Base-by-base conservation (phyloP, 2,113 vertebrate genomes). In the Hiodon tergisus region DNA sequence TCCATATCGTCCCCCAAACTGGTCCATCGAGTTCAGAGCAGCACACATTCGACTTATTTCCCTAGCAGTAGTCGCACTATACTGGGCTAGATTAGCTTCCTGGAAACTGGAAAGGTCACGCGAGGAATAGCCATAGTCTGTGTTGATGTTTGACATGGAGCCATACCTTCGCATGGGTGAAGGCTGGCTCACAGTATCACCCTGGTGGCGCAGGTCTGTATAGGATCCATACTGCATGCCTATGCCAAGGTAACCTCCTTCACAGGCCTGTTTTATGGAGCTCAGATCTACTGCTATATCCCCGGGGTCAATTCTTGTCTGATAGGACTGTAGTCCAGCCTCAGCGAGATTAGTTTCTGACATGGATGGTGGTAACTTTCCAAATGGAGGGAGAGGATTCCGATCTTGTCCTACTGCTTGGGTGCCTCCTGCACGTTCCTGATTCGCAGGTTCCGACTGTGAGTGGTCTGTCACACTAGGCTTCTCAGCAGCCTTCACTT, bases 41-140 rank as follows among this genome's bases (percentile, higher is more conserved):
- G 97, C 95, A n/a, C 97, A 99, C 97, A 99, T 98, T 17, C 96
- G 91, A 84, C 96, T 99, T 79, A 99, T 98, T 87, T 99, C 97
- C 0, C 95, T 94, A 0, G 97, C 96, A 0, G 97, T 98, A 70
- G 96, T 99, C 70, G 96, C 95, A 67, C 97, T 99, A 80, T 99
- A 99, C 78, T 98, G 96, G 73, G 96, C 97, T 84, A 98, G 89
- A 81, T 94, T 99, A 82, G 96, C 93, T 83, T 98, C 96, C 82
- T 95, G 96, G 79, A 98, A 96, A 83, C 85, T 88, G 50, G 93
- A 88, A 76, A 93, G 86, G 13, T 98, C 95, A 16, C 92, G 90
- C 2, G 93, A 81, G 0, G 94, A 92, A 77, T 96, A 97, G 57
- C 94, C 92, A 79, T 94, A 97, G 81, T 98, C 96, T 0, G 96